A percentile compares a stretch with the other conserved stretches of the same genome.
These are phyloP conservation scores for Prorops nasuta DNA, from an alignment of 1,140 invertebrate genomes.

Conservation along the genomic window DNA sequence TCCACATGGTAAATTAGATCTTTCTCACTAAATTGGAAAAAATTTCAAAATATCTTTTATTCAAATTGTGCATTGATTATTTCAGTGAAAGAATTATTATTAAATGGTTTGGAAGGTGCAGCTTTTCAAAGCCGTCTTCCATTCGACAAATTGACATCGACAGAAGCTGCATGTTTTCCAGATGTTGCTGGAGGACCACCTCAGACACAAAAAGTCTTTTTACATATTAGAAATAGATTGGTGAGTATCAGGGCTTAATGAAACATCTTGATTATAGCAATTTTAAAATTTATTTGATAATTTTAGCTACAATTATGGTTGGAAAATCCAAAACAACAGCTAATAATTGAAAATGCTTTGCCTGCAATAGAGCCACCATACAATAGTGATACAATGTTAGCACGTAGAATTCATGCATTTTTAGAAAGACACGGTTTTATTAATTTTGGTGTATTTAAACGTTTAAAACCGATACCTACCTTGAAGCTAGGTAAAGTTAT, in stretches of 20 bases:
- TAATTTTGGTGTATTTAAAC: slow-evolving; percentile 96
- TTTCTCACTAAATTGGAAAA: slow-evolving; percentile 21
- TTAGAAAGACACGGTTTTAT: slow-evolving; percentile 96
- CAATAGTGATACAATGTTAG: slow-evolving; percentile 83
- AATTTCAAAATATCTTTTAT: slow-evolving; percentile 3
- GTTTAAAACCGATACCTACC: slow-evolving; percentile 69
- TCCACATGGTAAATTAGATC: slow-evolving; percentile 41
- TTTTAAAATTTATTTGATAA: slow-evolving; percentile 1
- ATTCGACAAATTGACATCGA: slow-evolving; percentile 91
- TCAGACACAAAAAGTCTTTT: slow-evolving; percentile 85
- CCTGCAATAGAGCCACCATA: slow-evolving; percentile 86
- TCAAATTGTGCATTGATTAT: slow-evolving; percentile 31
- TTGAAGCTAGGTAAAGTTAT: slow-evolving; percentile 89
- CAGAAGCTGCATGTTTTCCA: slow-evolving; percentile 90
- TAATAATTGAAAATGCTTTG: slow-evolving; percentile 80
- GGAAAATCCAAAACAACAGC: slow-evolving; percentile 91
- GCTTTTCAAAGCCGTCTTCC: slow-evolving; percentile 92
- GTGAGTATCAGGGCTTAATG: slow-evolving; percentile 49
- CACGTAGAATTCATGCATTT: slow-evolving; percentile 86
- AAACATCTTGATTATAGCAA: not conserved
- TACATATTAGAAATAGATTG: slow-evolving; percentile 89
- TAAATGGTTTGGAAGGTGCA: slow-evolving; percentile 80
- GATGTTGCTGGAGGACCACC: slow-evolving; percentile 81
- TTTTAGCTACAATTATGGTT: slow-evolving; percentile 90
- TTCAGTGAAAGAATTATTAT: slow-evolving; percentile 49